Evolutionary conservation across 2,888 invertebrate genomes (phyloP).

Genomic region (Himalopsyche anomala): DNA sequence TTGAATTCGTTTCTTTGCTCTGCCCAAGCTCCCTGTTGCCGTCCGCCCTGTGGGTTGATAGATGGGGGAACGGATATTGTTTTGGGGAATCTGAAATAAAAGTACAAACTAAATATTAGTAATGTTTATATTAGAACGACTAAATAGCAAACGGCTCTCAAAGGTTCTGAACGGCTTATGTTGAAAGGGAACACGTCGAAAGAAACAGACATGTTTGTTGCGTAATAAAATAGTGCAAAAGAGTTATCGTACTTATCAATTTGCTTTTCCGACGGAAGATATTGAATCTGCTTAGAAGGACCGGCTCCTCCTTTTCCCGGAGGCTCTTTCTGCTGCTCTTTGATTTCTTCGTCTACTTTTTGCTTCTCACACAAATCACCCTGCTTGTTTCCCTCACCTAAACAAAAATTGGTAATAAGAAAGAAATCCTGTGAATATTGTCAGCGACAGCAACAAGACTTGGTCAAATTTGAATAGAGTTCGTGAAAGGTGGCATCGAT

Average conservation of each 20-base stretch:
- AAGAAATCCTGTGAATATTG: not conserved
- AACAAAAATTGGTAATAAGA: slow-evolving; percentile 39
- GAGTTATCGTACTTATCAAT: slow-evolving; percentile 49
- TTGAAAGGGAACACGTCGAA: no score
- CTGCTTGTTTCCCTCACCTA: slow-evolving; percentile 50
- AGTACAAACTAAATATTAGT: not conserved
- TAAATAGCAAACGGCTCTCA: no score
- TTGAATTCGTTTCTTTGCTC: slow-evolving; percentile 57
- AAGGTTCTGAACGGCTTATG: no score
- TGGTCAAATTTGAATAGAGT: slow-evolving; percentile 32
- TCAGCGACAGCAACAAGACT: slow-evolving; percentile 45
- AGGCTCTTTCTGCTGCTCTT: slow-evolving; percentile 47
- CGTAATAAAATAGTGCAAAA: not conserved
- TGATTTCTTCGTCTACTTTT: slow-evolving; percentile 45
- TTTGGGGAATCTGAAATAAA: not conserved
- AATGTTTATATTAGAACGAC: not conserved
- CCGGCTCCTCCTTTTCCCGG: slow-evolving; percentile 44
- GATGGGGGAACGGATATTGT: not conserved
- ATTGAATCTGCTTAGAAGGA: not conserved
- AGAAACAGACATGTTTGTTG: not conserved
- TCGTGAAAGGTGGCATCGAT: not conserved
- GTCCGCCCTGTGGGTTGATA: not conserved
- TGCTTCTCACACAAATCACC: slow-evolving; percentile 37
- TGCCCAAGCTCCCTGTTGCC: slow-evolving; percentile 51
- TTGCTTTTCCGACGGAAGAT: not conserved